Percentiles rank a stretch among this genome's conserved stretches.
These are phyloP conservation scores for Zaprionus obscuricornis DNA, from an alignment of 2,888 invertebrate species.

Conservation along the genomic window DNA sequence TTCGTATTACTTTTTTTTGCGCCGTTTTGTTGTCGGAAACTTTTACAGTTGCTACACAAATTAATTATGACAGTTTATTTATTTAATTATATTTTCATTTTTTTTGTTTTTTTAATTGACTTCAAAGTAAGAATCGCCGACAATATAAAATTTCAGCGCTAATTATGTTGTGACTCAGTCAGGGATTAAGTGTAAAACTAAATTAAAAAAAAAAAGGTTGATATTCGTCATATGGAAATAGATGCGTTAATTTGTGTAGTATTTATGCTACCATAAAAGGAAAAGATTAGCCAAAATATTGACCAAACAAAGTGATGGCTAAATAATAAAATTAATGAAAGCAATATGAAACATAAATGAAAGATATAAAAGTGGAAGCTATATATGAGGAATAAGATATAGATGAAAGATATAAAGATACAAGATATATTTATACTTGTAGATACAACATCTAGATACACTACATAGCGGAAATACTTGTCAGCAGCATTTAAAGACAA, in stretches of 20 bases:
- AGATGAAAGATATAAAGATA: too few relatives aligned
- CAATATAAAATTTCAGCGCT: conserved; percentile 26
- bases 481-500: too few relatives aligned
- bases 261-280: conserved; percentile 15
- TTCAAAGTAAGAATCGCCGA: conserved; percentile 50
- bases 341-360: too few relatives aligned
- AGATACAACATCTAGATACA: too few relatives aligned
- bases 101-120: conserved; percentile 64
- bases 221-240: conserved; percentile 12
- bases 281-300: conserved; percentile 6
- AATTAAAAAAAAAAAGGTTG: background rate
- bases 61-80: conserved; percentile 79
- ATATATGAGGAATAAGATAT: too few relatives aligned
- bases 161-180: conserved; percentile 75
- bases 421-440: too few relatives aligned
- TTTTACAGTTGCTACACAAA: conserved; percentile 59
- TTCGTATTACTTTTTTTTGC: conserved; percentile 21
- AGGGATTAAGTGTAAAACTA: conserved; percentile 47
- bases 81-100: conserved; percentile 77
- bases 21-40: conserved; percentile 17
- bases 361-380: too few relatives aligned
- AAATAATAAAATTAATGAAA: background rate
- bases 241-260: background rate
- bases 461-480: too few relatives aligned
- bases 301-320: conserved; percentile 1